phyloP scores from a whole-genome alignment of 2,797 vertebrate species.

The Chaunax sp. region DNA sequence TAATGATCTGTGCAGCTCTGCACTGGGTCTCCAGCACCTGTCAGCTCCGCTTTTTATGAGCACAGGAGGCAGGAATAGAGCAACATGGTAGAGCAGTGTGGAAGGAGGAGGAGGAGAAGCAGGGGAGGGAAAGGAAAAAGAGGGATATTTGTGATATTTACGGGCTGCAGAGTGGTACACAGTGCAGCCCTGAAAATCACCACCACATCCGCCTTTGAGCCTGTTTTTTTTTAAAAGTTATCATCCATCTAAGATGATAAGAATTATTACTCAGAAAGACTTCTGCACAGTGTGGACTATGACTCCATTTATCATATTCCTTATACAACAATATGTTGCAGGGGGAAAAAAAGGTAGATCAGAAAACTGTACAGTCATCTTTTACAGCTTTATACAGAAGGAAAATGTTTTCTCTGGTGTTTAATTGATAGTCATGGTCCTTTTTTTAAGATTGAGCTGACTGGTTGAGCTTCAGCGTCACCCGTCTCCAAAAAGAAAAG shows the following conservation, averaged over 20 bases:
- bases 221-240: not conserved
- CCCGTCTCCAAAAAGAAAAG: too few relatives aligned
- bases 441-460: too few relatives aligned
- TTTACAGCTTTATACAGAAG: too few relatives aligned
- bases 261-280: not conserved
- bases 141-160: conserved; percentile 56
- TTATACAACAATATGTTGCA: too few relatives aligned
- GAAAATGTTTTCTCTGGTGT: too few relatives aligned
- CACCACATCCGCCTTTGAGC: too few relatives aligned
- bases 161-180: conserved; percentile 33
- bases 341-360: too few relatives aligned
- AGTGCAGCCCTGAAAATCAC: not conserved
- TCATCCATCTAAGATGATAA: not conserved
- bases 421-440: too few relatives aligned
- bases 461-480: too few relatives aligned
- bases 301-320: not conserved
- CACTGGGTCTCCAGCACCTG: conserved; percentile 73
- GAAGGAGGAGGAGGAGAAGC: conserved; percentile 37
- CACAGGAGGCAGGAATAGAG: conserved; percentile 40
- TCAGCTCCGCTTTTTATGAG: conserved; percentile 67
- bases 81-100: conserved; percentile 23
- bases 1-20: conserved; percentile 32
- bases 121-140: conserved; percentile 21
- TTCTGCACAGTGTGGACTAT: not conserved
- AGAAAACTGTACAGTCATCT: too few relatives aligned